Conservation (phyloP, 92 coral and sea anemone genomes). For the Palythoa heliodiscus region DNA sequence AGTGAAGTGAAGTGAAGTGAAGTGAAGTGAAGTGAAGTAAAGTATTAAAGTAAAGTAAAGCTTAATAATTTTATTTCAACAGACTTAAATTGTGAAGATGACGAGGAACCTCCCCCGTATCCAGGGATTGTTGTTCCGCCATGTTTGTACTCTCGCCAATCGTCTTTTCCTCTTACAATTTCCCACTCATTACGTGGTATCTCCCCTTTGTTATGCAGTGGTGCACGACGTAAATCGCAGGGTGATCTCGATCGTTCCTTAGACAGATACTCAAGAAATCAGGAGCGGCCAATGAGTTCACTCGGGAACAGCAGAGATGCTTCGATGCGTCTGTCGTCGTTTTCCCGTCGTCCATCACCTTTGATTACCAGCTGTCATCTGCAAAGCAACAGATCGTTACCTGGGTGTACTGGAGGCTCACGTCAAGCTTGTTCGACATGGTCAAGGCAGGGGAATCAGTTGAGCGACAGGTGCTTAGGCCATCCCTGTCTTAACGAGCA, state of each 20-base stretch:
- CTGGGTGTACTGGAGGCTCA: slow-evolving; percentile 28
- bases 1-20: too few relatives aligned
- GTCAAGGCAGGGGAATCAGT: slow-evolving; percentile 6
- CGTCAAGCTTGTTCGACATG: background rate
- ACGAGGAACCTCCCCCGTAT: slow-evolving; percentile 34
- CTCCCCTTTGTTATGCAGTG: background rate
- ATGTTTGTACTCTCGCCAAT: slow-evolving; percentile 18
- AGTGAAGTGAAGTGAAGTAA: too few relatives aligned
- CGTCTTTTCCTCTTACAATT: slow-evolving; percentile 1
- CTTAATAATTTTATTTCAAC: background rate
- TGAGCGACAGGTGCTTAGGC: background rate
- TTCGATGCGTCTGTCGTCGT: slow-evolving; percentile 5
- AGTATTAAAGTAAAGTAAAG: background rate
- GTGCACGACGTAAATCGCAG: slow-evolving; percentile 23
- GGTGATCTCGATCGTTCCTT: background rate
- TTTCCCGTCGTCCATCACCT: slow-evolving; percentile 41
- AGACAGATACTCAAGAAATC: background rate
- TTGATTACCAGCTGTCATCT: slow-evolving; percentile 13
- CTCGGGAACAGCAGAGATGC: slow-evolving; percentile 16
- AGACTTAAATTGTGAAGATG: background rate
- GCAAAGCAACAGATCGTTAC: slow-evolving; percentile 20
- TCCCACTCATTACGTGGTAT: background rate
- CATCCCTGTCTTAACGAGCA: background rate
- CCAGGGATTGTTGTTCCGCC: slow-evolving; percentile 22
- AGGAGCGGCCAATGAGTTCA: slow-evolving; percentile 16